Base-by-base conservation (phyloP, 2,888 invertebrate genomes). In the Anagyrus pseudococci region DNA sequence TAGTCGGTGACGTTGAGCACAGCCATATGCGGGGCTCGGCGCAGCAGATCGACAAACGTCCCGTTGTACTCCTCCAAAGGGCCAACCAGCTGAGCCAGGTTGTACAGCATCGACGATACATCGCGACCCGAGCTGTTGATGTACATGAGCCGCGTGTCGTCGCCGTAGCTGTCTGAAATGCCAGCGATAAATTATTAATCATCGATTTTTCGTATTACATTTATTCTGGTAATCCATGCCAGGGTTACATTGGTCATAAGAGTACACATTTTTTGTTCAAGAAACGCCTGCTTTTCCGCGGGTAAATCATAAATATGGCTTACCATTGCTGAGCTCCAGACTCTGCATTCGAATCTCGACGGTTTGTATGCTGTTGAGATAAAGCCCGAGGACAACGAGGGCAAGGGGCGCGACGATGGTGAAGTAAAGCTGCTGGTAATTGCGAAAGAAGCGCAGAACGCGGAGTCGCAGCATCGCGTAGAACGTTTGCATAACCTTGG, bases 391-490 rank as follows among this genome's bases (percentile, higher is more conserved):
- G 0, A 88, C 88, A 58, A 90, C 88, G 62, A 90, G 85, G 47
- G 85, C 85, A 3, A 91, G 83, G 0, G 91, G 91, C 76, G 91
- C 83, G 54, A 90, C 83, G 66, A 92, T 86, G 84, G 90, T 88
- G 71, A 91, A 89, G 72, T 90, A 90, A 1, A 92, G 81, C 73
- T 90, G 87, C 79, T 90, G 89, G 1, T 89, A 84, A 72, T 89
- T 90, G 26, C 90, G 82, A 67, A 89, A 83, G 82, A 91, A 84
- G 62, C 90, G 82, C 46, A 89, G 82, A 0, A 86, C 83, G 59
- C 92, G 81, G 68, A 92, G 82, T 76, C 87, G 85, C 49, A 90
- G 83, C 71, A 92, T 84, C 0, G 91, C 90, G 61, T 86, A 84
- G 64, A 90, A 83, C 0, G 86, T 89, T 73, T 89, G 85, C 78